Conservation (phyloP, 2,113 vertebrate genomes). For the Saimiri boliviensis region DNA sequence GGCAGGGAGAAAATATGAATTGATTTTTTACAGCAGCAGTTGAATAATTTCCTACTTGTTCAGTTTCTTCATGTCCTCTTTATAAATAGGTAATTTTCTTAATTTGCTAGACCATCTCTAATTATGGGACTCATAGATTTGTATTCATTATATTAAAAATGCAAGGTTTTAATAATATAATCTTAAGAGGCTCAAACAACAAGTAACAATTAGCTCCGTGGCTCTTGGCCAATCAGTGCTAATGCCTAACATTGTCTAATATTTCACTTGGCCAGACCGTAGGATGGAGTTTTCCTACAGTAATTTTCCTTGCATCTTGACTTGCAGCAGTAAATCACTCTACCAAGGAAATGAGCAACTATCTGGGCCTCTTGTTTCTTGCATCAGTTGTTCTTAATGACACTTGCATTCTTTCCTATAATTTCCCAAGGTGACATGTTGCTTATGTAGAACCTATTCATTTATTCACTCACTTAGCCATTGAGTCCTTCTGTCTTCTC, state of each 20-base stretch:
- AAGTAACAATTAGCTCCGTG: conserved; percentile 41
- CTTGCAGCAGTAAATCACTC: neutral
- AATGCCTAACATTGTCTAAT: conserved; percentile 18
- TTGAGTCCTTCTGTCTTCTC: neutral
- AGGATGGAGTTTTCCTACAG: neutral
- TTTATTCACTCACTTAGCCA: neutral
- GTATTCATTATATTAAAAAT: conserved; percentile 61
- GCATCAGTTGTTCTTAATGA: conserved; percentile 17
- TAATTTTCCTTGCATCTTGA: conserved; percentile 38
- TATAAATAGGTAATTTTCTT: conserved; percentile 45
- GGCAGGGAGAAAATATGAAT: neutral
- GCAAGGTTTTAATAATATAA: conserved; percentile 7
- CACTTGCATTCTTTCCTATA: neutral
- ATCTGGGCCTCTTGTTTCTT: neutral
- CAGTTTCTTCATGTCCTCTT: conserved; percentile 44
- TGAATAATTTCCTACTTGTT: conserved; percentile 20
- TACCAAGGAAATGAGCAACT: neutral
- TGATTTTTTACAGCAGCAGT: neutral
- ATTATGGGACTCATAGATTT: conserved; percentile 12
- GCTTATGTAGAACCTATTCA: neutral
- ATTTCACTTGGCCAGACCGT: conserved; percentile 45
- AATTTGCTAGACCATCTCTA: conserved; percentile 61
- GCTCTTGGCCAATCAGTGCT: conserved; percentile 50
- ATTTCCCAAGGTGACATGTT: neutral
- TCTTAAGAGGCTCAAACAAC: conserved; percentile 28